Base-by-base conservation (phyloP, 2,888 invertebrate genomes). In the Serripes groenlandicus region DNA sequence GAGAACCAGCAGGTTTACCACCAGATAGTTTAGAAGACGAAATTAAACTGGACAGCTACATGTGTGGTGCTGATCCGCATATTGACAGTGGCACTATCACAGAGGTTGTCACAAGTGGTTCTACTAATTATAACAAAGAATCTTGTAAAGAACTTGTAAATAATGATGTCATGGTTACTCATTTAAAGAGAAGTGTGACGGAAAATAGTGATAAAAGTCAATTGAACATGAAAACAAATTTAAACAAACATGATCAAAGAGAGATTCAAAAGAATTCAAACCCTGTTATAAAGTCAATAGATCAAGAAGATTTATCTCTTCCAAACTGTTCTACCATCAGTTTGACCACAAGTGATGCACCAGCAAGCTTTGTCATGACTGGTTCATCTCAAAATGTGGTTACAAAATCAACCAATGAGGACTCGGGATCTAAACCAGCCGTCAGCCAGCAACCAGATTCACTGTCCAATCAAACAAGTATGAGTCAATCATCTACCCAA, bases 1-100 rank as follows among this genome's bases (percentile, higher is more conserved):
- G 23, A 52, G 80, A 75, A 9, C 54, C 71, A 30, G 23, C 70
- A 21, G 75, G 72, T 23, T 37, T 72, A 5, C 37, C n/a, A 5
- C 37, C 64, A 28, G 68, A 77, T n/a, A 60, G 62, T 30, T 4
- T 71, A 23, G 62, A 32, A 21, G 54, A 68, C 26, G 69, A 69
- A 21, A 34, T 9, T 7, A 26, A 56, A 23, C 28, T 35, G 28
- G 56, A 68, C 26, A 60, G 30, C n/a, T 18, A 28, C 9, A 23
- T 28, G 18, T 26, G 28, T 21, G 34, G 32, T 5, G 30, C 4
- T 26, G n/a, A 26, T 56, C 11, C 21, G 11, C 23, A 15, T 23
- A 1, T 26, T 56, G 56, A 26, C 11, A 42, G 26, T 26, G 66
- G 66, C 26, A 26, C 26, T 7, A 42, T 66, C 37, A 66, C 66